Evolutionary conservation across 2,113 vertebrate species (phyloP).

Genomic region (Silurus glanis): DNA sequence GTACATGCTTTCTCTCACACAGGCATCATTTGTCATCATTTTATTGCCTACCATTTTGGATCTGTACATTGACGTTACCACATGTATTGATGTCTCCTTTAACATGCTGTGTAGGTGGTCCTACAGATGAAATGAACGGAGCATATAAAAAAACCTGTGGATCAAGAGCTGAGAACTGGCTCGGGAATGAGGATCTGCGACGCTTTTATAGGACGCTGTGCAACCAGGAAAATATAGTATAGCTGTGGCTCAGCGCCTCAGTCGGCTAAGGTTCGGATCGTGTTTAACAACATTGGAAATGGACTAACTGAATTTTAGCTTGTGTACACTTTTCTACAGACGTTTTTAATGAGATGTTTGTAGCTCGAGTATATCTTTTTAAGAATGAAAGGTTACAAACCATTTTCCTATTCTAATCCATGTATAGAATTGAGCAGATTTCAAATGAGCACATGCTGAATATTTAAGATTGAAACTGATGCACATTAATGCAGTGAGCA

Average conservation of each 20-base stretch:
- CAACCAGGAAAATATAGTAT: background rate
- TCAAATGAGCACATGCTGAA: background rate
- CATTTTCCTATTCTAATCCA: background rate
- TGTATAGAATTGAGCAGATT: background rate
- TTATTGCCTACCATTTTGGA: background rate
- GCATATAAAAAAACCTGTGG: background rate
- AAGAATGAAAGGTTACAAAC: background rate
- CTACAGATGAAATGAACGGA: conserved; percentile 82
- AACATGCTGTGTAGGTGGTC: conserved; percentile 75
- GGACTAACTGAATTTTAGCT: background rate
- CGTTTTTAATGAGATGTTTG: background rate
- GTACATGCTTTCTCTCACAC: conserved; percentile 60
- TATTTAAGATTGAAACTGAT: background rate
- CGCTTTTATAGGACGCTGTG: background rate
- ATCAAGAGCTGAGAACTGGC: background rate
- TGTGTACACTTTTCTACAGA: background rate
- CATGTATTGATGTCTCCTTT: conserved; percentile 10
- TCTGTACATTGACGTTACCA: background rate
- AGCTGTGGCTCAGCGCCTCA: background rate
- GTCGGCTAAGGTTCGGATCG: background rate
- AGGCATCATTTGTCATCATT: background rate
- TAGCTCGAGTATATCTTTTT: background rate
- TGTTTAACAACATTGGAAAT: background rate
- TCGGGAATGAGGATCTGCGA: conserved; percentile 5
- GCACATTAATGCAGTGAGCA: background rate